Percentiles rank a stretch among this genome's conserved stretches.
These are phyloP conservation scores for Pediacus dermestoides DNA, from an alignment of 2,888 invertebrate genomes.

Conservation along the genomic window DNA sequence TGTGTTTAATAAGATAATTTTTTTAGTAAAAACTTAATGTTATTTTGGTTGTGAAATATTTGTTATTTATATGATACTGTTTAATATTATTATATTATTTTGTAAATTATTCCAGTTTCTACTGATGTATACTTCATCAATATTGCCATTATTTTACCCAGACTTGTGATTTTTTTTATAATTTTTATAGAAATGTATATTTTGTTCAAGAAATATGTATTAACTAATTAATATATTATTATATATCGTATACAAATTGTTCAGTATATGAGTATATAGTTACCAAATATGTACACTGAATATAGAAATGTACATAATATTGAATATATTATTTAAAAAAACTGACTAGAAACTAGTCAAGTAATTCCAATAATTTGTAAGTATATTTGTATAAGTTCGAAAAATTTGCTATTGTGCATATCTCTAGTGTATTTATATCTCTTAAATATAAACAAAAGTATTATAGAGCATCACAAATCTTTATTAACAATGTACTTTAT, in stretches of 20 bases:
- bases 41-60: slow-evolving; percentile 40
- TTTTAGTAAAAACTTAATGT: slow-evolving; percentile 32
- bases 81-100: slow-evolving; percentile 23
- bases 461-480: slow-evolving; percentile 37
- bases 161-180: slow-evolving; percentile 48
- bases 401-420: slow-evolving; percentile 32
- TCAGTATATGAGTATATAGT: slow-evolving; percentile 49
- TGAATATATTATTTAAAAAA: slow-evolving; percentile 30
- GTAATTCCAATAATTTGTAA: slow-evolving; percentile 41
- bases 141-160: slow-evolving; percentile 46
- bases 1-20: slow-evolving; percentile 17
- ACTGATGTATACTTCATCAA: slow-evolving; percentile 27
- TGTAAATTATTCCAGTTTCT: slow-evolving; percentile 25
- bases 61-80: slow-evolving; percentile 22
- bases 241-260: slow-evolving; percentile 33
- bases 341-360: slow-evolving; percentile 50
- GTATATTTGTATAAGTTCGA: slow-evolving; percentile 35
- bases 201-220: slow-evolving; percentile 24
- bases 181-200: slow-evolving; percentile 31
- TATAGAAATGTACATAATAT: slow-evolving; percentile 43
- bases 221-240: slow-evolving; percentile 7
- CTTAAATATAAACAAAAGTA: slow-evolving; percentile 32
- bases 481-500: slow-evolving; percentile 44
- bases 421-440: slow-evolving; percentile 43
- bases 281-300: slow-evolving; percentile 51